These are phyloP conservation scores for Papilio protenor DNA, from an alignment of 2,888 invertebrate genomes.

Conservation along the genomic window DNA sequence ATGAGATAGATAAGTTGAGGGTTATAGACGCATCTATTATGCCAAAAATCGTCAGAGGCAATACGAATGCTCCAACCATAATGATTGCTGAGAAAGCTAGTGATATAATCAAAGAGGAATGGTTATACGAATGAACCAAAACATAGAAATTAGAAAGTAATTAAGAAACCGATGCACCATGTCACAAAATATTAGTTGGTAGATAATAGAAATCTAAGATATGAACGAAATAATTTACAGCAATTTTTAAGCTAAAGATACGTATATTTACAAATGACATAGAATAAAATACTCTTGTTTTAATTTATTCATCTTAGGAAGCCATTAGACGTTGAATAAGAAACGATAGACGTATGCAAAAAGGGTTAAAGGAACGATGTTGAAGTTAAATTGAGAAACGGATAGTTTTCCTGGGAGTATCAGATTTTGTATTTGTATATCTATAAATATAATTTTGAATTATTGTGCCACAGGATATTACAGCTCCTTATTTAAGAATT, in stretches of 20 bases:
- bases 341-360: not conserved
- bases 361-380: not conserved
- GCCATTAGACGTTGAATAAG: too few species aligned
- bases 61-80: conserved; percentile 92
- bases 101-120: conserved; percentile 89
- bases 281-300: too few species aligned
- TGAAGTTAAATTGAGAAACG: not conserved
- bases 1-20: conserved; percentile 85
- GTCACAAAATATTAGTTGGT: not conserved
- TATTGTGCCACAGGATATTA: conserved; percentile 4
- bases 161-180: not conserved
- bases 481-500: not conserved
- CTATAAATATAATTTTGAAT: not conserved
- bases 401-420: not conserved
- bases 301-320: too few species aligned
- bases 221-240: not conserved
- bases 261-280: not conserved
- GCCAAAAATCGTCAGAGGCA: conserved; percentile 87
- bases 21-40: conserved; percentile 88
- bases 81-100: conserved; percentile 94
- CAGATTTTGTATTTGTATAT: not conserved
- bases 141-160: not conserved
- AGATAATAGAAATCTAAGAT: not conserved
- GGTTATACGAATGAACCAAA: conserved; percentile 49
- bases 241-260: not conserved